Conservation (phyloP, 2,113 vertebrate species). For the Emydocephalus ijimae region DNA sequence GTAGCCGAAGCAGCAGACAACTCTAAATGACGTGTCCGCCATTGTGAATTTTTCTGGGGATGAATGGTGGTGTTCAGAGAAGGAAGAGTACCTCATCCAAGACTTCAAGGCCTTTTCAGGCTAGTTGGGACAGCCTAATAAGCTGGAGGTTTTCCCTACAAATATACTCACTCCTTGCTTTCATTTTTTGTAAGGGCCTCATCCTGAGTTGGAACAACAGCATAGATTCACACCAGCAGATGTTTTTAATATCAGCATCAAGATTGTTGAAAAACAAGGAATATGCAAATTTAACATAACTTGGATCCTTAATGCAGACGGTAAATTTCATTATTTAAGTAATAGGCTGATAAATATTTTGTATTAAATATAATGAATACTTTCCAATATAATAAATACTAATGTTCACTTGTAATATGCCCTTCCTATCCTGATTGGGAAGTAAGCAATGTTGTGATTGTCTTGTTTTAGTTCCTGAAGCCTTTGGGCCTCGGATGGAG, state of each 20-base stretch:
- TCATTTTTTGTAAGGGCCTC: conserved; percentile 38
- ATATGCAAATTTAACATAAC: conserved; percentile 67
- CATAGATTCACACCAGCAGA: conserved; percentile 57
- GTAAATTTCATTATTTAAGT: conserved; percentile 50
- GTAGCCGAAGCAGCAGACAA: not conserved
- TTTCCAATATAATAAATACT: not conserved
- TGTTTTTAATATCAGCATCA: conserved; percentile 46
- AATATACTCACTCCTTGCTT: not conserved
- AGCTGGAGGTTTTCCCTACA: not conserved
- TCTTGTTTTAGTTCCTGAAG: not conserved
- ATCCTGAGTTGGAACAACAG: conserved; percentile 40
- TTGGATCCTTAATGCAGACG: conserved; percentile 74
- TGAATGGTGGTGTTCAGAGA: not conserved
- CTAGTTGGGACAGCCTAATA: not conserved
- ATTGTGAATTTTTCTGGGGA: not conserved
- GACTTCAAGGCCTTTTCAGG: not conserved
- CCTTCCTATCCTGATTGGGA: not conserved
- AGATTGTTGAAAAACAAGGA: conserved; percentile 1
- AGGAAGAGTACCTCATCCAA: not conserved
- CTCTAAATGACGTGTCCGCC: not conserved
- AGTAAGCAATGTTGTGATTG: not conserved
- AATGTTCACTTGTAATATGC: not conserved
- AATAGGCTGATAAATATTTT: not conserved
- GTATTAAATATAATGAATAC: not conserved
- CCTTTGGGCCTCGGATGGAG: not conserved